Conservation (phyloP, 2,888 invertebrate species). For the Acanthococcus lagerstroemiae region DNA sequence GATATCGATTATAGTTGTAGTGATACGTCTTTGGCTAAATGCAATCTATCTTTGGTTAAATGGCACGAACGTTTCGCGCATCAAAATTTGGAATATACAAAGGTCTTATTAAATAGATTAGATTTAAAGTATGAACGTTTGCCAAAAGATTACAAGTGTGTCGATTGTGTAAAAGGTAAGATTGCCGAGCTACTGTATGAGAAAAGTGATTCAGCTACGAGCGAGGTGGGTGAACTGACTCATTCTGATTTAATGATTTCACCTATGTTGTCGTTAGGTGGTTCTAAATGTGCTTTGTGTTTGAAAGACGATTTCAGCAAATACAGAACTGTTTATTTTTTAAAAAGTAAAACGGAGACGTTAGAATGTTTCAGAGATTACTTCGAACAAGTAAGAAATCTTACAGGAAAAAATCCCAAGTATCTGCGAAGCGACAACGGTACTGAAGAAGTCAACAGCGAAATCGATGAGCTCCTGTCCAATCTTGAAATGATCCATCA, state of each 20-base stretch:
- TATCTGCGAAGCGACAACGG: slow-evolving; percentile 21
- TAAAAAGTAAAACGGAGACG: slow-evolving; percentile 12
- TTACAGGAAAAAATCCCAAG: background rate
- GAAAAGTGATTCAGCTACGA: background rate
- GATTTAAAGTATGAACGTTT: background rate
- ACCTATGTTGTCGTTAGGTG: background rate
- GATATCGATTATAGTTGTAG: background rate
- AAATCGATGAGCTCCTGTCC: background rate
- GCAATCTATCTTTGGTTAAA: background rate
- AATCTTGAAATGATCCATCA: slow-evolving; percentile 36
- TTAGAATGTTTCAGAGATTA: slow-evolving; percentile 2
- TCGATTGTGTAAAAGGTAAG: slow-evolving; percentile 9
- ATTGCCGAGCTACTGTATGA: background rate
- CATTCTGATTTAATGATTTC: slow-evolving; percentile 7
- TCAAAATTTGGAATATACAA: slow-evolving; percentile 9
- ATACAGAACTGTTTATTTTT: slow-evolving; percentile 11
- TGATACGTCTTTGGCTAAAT: background rate
- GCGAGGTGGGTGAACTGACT: background rate
- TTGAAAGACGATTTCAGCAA: slow-evolving; percentile 17
- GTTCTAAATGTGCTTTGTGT: background rate
- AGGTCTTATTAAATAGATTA: background rate
- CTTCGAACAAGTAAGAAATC: background rate
- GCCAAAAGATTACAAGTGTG: slow-evolving; percentile 3
- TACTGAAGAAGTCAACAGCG: slow-evolving; percentile 16
- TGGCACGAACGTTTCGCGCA: slow-evolving; percentile 21